phyloP scores from a whole-genome alignment of 53 echinoderm and acorn worm species.

The Hippasteria phrygiana region DNA sequence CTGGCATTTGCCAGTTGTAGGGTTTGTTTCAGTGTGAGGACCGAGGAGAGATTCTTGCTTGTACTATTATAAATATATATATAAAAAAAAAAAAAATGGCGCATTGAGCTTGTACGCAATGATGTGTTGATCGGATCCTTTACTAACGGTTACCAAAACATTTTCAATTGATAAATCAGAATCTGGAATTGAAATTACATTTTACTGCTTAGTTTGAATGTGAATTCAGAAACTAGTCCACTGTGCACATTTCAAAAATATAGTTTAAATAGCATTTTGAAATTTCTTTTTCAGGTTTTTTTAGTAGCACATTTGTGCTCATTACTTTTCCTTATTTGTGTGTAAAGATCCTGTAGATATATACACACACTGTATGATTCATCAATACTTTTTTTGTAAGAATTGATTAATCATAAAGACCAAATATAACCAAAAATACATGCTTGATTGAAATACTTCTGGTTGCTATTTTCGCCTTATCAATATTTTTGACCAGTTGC shows the following conservation, averaged over 20 bases:
- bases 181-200: background rate
- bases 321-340: too few species aligned
- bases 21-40: slow-evolving; percentile 55
- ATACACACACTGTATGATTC: too few species aligned
- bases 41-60: slow-evolving; percentile 9
- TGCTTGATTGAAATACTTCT: too few species aligned
- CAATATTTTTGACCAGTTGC: too few species aligned
- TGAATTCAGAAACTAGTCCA: background rate
- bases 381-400: too few species aligned
- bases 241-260: background rate
- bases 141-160: background rate
- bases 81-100: slow-evolving; percentile 13
- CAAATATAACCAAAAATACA: too few species aligned
- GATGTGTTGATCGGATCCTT: background rate
- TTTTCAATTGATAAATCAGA: background rate
- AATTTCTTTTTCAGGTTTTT: background rate
- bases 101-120: slow-evolving; percentile 35
- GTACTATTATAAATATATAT: slow-evolving; percentile 59
- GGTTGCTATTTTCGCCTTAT: too few species aligned
- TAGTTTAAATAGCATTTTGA: too few species aligned
- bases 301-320: background rate
- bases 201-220: background rate
- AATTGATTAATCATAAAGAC: too few species aligned
- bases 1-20: slow-evolving; percentile 59
- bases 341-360: too few species aligned